Evolutionary conservation across 2,888 invertebrate species (phyloP).

Genomic region (Podotricha telesiphe): DNA sequence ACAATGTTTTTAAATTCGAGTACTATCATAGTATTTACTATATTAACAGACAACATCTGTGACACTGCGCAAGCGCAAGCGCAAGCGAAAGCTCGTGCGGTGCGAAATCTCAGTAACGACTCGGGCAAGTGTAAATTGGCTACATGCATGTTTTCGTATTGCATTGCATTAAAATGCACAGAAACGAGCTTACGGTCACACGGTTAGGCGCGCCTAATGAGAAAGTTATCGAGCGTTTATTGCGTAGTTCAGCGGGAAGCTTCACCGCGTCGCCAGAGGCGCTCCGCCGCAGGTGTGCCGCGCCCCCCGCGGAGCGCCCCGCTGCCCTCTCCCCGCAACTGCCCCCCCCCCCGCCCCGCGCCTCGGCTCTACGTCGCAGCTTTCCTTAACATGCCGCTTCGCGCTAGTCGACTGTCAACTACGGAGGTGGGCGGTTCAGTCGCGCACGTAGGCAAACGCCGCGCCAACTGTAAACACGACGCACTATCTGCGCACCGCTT

Average conservation of each 20-base stretch:
- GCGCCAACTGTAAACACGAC: slow-evolving; percentile 82
- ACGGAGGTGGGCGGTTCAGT: slow-evolving; percentile 61
- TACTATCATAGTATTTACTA: neutral
- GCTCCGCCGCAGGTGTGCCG: slow-evolving; percentile 75
- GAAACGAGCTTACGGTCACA: slow-evolving; percentile 81
- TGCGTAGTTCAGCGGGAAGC: slow-evolving; percentile 82
- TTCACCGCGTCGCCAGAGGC: slow-evolving; percentile 67
- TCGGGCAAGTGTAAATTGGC: slow-evolving; percentile 62
- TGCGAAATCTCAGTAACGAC: slow-evolving; percentile 55
- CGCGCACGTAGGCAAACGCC: slow-evolving; percentile 59
- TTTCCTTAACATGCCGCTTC: slow-evolving; percentile 59
- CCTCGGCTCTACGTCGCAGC: slow-evolving; percentile 59
- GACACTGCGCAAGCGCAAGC: slow-evolving; percentile 49
- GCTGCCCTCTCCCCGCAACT: slow-evolving; percentile 49
- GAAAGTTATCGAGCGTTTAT: slow-evolving; percentile 84
- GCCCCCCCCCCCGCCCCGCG: slow-evolving; percentile 53
- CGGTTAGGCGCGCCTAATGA: slow-evolving; percentile 83
- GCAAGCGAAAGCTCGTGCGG: slow-evolving; percentile 52
- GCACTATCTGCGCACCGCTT: slow-evolving; percentile 73
- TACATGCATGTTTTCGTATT: slow-evolving; percentile 68
- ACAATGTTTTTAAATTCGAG: neutral
- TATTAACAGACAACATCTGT: slow-evolving; percentile 41
- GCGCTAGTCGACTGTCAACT: slow-evolving; percentile 78
- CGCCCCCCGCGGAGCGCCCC: slow-evolving; percentile 52
- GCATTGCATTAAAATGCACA: slow-evolving; percentile 72